Base-by-base conservation (phyloP, 2,797 vertebrate genomes). In the Poecilia wingei region DNA sequence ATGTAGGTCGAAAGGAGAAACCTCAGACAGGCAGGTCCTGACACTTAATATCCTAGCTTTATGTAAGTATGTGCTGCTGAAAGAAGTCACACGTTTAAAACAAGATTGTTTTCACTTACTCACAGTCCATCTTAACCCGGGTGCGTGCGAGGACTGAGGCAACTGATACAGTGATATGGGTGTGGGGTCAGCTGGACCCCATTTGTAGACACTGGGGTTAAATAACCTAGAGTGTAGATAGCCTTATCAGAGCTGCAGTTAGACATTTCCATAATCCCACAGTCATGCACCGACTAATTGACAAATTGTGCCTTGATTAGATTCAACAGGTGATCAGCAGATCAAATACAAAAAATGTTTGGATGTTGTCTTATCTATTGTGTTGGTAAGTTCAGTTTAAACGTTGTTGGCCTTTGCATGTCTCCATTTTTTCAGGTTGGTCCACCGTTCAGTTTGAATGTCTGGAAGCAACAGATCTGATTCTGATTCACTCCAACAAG, bases 401-500 rank as follows among this genome's bases (percentile, higher is more conserved):
- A 68, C 16, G 0, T 4, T 28, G 51, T 31, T 46, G 61, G 25
- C 3, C 31, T 71, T 71, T 46, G n/a, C 1, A 8, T 16, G 41
- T 39, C 33, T n/a, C 3, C 28, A 36, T 70, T 31, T 69, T 43
- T 73, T 16, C 77, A 93, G 92, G 92, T 5, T 1, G 31, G 1
- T 91, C 89, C 43, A 82, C 74, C 2, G 75, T 97, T 57, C 82
- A 83, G 73, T 98, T 99, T 16, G 0, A 12, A 46, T 98, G 98
- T 36, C 0, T 59, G 1, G 36, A 84, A 7, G 57, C 92, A 72
- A 98, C 98, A 0, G 0, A 95, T 66, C 51, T 97, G 86, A 96
- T 99, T 92, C 91, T 99, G 78, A 97, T 99, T 82, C 98, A 99
- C 92, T 97, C 97, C 93, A 97, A 97, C 77, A 95, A 97, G 61